These are phyloP conservation scores for Ceratina australensis DNA, from an alignment of 1,140 invertebrate genomes.

Conservation along the genomic window DNA sequence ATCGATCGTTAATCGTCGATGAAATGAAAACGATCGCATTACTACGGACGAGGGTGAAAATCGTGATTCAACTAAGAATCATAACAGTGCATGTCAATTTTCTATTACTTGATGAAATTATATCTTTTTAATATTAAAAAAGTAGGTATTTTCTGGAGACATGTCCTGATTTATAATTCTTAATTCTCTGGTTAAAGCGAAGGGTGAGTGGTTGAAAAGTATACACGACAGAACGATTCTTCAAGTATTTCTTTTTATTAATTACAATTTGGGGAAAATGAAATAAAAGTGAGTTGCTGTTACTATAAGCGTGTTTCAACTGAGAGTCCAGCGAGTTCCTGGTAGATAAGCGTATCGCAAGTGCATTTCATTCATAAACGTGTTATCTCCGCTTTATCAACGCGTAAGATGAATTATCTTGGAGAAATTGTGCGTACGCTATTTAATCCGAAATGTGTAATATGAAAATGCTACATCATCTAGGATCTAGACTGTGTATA, in stretches of 20 bases:
- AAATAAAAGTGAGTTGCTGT: background rate
- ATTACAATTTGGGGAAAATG: background rate
- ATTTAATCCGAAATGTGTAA: no score
- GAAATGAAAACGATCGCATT: background rate
- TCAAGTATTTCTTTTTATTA: no score
- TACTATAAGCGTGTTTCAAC: conserved; percentile 20
- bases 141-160: no score
- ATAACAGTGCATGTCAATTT: no score
- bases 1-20: conserved; percentile 5
- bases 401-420: no score
- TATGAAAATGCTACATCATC: background rate
- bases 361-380: conserved; percentile 1
- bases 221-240: background rate
- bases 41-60: background rate
- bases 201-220: background rate
- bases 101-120: no score
- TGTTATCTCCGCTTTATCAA: background rate
- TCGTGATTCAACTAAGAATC: no score
- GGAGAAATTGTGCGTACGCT: background rate
- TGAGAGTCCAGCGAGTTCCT: background rate
- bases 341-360: conserved; percentile 9
- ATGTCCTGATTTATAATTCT: no score
- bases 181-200: no score
- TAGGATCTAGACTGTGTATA: background rate
- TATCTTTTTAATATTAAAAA: no score